Conservation (phyloP, 2,797 vertebrate species). For the Girardinus metallicus region DNA sequence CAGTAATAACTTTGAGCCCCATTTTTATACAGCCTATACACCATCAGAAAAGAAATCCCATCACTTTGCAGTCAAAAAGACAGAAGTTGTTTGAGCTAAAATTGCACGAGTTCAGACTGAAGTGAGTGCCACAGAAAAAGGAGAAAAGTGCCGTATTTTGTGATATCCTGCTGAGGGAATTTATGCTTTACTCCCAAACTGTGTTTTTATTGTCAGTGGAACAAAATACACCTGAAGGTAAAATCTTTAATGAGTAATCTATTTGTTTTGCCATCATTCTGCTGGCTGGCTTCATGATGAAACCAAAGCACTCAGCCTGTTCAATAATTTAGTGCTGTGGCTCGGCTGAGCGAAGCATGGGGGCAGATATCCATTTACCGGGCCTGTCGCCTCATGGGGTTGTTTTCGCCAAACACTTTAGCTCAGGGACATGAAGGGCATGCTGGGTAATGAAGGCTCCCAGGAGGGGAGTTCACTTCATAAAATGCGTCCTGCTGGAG, state of each 20-base stretch:
- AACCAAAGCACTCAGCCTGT: conserved; percentile 68
- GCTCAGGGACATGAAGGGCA: conserved; percentile 29
- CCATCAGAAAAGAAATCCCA: neutral
- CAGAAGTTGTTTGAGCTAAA: neutral
- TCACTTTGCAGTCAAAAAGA: neutral
- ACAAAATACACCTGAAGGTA: neutral
- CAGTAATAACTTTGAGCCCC: neutral
- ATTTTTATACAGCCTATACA: neutral
- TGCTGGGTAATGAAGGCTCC: conserved; percentile 19
- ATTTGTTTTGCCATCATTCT: conserved; percentile 26
- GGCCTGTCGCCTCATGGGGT: conserved; percentile 36
- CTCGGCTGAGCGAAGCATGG: conserved; percentile 52
- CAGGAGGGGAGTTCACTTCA: conserved; percentile 21
- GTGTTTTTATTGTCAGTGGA: neutral
- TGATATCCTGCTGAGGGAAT: neutral
- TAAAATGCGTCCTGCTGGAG: conserved; percentile 44
- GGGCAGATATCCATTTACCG: conserved; percentile 65
- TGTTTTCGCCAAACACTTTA: conserved; percentile 65
- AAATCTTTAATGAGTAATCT: neutral
- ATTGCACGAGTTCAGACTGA: neutral
- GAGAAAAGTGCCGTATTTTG: neutral
- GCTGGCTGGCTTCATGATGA: conserved; percentile 40
- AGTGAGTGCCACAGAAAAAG: neutral
- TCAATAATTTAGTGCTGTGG: conserved; percentile 84
- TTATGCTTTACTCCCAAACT: neutral